phyloP scores from a whole-genome alignment of 1,140 invertebrate genomes.

The Myzus persicae region DNA sequence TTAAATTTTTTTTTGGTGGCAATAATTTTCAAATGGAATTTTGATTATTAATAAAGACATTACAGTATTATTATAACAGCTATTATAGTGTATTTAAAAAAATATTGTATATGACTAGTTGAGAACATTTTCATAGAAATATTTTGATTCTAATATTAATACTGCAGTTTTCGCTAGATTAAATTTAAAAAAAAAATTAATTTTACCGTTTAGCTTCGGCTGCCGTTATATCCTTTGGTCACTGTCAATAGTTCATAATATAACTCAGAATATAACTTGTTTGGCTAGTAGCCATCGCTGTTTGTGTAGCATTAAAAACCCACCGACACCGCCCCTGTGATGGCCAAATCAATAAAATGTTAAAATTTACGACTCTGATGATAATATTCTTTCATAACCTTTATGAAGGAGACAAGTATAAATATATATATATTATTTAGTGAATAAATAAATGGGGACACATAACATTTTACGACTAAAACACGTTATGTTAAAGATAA shows the following conservation, averaged over 20 bases:
- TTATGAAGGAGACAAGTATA: neutral
- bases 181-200: constrained; percentile 11
- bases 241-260: constrained; percentile 29
- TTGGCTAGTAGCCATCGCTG: constrained; percentile 49
- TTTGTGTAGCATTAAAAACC: constrained; percentile 41
- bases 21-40: neutral
- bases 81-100: neutral
- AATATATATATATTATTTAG: neutral
- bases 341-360: constrained; percentile 52
- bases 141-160: neutral
- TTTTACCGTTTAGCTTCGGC: neutral
- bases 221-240: constrained; percentile 17
- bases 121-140: neutral
- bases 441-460: constrained; percentile 33
- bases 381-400: constrained; percentile 44
- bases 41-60: neutral
- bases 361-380: constrained; percentile 36
- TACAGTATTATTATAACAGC: neutral
- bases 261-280: constrained; percentile 36
- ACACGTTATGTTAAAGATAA: constrained; percentile 24
- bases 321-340: neutral
- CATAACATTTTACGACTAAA: constrained; percentile 2
- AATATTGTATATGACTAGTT: neutral
- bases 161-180: neutral
- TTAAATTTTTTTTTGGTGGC: too few species aligned